Conservation (phyloP, 1,140 invertebrate genomes). For the Cotesia typhae region DNA sequence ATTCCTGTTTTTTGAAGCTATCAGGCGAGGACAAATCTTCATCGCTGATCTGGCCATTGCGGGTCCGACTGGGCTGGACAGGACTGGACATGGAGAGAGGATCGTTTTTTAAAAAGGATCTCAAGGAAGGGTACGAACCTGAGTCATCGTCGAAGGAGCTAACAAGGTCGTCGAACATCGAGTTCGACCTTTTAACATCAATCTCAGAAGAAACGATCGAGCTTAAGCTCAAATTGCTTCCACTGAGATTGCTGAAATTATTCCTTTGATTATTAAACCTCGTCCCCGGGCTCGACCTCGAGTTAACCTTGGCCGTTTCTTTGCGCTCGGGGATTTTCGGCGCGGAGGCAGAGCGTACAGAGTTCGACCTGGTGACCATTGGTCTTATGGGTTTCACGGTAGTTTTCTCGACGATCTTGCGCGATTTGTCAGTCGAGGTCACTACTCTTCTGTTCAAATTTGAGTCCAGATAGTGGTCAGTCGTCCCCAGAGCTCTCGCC, state of each 20-base stretch:
- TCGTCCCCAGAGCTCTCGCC: constrained; percentile 49
- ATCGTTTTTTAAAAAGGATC: constrained; percentile 52
- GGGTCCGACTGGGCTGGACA: constrained; percentile 32
- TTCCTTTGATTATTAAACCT: constrained; percentile 41
- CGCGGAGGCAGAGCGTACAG: constrained; percentile 47
- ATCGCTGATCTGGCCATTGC: constrained; percentile 52
- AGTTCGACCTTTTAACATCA: constrained; percentile 57
- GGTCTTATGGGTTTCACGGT: constrained; percentile 38
- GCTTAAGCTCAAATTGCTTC: constrained; percentile 63
- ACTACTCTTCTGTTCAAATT: constrained; percentile 27
- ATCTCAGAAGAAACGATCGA: constrained; percentile 58
- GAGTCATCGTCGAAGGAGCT: constrained; percentile 65
- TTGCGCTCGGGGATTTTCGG: constrained; percentile 48
- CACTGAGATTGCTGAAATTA: constrained; percentile 49
- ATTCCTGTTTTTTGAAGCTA: constrained; percentile 53
- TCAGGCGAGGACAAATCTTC: constrained; percentile 59
- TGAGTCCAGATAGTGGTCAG: constrained; percentile 34
- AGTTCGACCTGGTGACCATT: constrained; percentile 42
- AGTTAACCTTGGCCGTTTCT: constrained; percentile 21
- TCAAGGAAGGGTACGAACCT: constrained; percentile 48
- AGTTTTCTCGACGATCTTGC: constrained; percentile 43
- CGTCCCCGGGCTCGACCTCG: constrained; percentile 11
- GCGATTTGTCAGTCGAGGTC: constrained; percentile 36
- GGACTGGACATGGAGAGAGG: constrained; percentile 50
- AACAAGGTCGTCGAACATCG: constrained; percentile 65